Evolutionary conservation across 2,797 vertebrate species (phyloP), one percentile per base, ranked within the genome.

Genomic region (Malacoraja senta): DNA sequence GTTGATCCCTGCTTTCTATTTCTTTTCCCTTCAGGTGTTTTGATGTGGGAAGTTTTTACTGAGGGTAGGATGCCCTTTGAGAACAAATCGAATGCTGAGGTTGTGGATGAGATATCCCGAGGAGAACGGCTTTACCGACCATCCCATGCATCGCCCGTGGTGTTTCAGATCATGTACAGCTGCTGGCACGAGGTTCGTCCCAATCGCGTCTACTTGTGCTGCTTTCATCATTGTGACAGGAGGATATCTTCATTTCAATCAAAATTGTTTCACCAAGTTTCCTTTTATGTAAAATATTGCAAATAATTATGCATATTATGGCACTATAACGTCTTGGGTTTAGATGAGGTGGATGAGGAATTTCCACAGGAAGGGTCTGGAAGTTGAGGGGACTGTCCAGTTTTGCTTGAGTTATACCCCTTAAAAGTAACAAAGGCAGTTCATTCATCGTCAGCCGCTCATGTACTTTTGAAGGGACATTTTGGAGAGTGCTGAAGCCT

Each of bases 11-110:
- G 7, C 35, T 24, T n/a, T 17, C n/a, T 26, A 6, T 94, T 12
- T 95, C 88, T 93, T n/a, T 79, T 84, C 95, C 53, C 44, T 53
- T 53, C 84, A 98, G 98, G 98, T 35, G 97, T 99, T 93, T 94
- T 98, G 94, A 98, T 98, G 97, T 98, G 98, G 98, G 98, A 98
- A 95, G 95, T 98, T 93, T 98, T 96, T 95, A 96, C 97, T 0
- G 97, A 97, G 94, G 98, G 98, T 84, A 96, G 96, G 94, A 97
- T 96, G 93, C 98, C 98, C 0, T 98, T 98, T 94, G 97, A 97
- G 93, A 97, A 95, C 72, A 96, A 95, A 68, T 95, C 96, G 72
- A 98, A 98, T 95, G 10, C 94, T 81, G 97, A 98, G 71, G 97
- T 98, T 1, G 97, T 98, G 1, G 95, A 77, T 8, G 96, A 97